These are phyloP conservation scores for Dendrolimus houi DNA, from an alignment of 2,888 invertebrate species.

Conservation along the genomic window DNA sequence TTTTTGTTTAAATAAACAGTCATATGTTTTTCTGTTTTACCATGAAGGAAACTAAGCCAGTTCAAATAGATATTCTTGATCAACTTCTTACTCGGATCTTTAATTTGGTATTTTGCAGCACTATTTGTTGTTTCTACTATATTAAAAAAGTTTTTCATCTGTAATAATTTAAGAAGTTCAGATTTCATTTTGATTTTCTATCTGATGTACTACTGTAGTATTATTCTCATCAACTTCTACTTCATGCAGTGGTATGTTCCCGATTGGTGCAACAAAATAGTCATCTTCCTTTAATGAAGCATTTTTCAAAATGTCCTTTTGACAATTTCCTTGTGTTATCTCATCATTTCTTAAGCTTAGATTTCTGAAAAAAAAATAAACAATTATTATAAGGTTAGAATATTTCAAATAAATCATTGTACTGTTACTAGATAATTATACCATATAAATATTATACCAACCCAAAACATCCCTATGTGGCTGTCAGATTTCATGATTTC, in stretches of 20 bases:
- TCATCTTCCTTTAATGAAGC: constrained; percentile 87
- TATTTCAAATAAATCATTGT: too few species aligned
- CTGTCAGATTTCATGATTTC: too few species aligned
- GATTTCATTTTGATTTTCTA: constrained; percentile 53
- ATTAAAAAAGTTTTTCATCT: constrained; percentile 43
- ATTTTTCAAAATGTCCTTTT: constrained; percentile 83
- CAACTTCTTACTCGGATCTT: constrained; percentile 41
- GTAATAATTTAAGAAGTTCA: constrained; percentile 39
- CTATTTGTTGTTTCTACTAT: constrained; percentile 21
- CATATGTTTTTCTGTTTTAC: constrained; percentile 44
- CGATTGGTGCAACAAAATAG: constrained; percentile 93
- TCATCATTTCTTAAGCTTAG: constrained; percentile 81
- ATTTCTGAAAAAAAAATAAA: constrained; percentile 66
- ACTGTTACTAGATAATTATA: too few species aligned
- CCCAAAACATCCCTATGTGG: too few species aligned
- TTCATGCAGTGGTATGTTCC: constrained; percentile 85
- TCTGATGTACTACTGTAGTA: constrained; percentile 3
- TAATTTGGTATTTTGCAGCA: constrained; percentile 26
- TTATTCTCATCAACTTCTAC: constrained; percentile 29
- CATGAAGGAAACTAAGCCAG: constrained; percentile 46
- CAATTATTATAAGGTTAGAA: not conserved
- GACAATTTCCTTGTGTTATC: constrained; percentile 81
- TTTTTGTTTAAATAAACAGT: constrained; percentile 34
- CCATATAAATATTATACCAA: too few species aligned
- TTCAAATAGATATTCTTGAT: constrained; percentile 46